Evolutionary conservation across 92 coral and sea anemone species (phyloP).

Genomic region (Porites rus): DNA sequence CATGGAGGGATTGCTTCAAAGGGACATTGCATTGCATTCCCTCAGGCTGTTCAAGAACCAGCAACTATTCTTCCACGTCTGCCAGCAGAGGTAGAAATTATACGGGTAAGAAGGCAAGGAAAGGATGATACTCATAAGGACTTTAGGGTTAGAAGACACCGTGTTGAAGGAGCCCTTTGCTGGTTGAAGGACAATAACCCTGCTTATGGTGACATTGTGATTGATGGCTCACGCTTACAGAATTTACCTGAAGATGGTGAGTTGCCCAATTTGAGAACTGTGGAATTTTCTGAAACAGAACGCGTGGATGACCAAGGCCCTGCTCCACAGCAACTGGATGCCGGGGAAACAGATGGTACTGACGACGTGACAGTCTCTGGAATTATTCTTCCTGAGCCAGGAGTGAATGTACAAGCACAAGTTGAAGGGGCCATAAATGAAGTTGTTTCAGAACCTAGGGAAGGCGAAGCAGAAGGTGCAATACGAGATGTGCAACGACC

Average conservation of each 20-base stretch:
- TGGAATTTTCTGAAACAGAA: conserved; percentile 16
- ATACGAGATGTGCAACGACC: too few relatives aligned
- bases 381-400: conserved; percentile 44
- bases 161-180: conserved; percentile 43
- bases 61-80: conserved; percentile 51
- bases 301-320: conserved; percentile 39
- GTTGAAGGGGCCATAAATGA: conserved; percentile 20
- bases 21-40: conserved; percentile 72
- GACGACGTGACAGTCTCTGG: conserved; percentile 50
- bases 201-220: conserved; percentile 12
- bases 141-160: conserved; percentile 45
- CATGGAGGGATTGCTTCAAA: conserved; percentile 23
- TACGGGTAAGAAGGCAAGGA: conserved; percentile 64
- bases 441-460: not conserved
- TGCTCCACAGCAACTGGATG: conserved; percentile 41
- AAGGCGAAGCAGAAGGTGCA: too few relatives aligned
- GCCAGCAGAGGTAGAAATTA: conserved; percentile 44
- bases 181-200: conserved; percentile 51
- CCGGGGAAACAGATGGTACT: not conserved
- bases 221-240: not conserved
- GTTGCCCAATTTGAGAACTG: too few relatives aligned
- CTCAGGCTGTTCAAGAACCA: conserved; percentile 65
- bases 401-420: conserved; percentile 44
- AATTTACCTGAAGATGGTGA: too few relatives aligned
- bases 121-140: conserved; percentile 54